These are phyloP conservation scores for Marisa cornuarietis DNA, from an alignment of 1,140 invertebrate species.

Conservation along the genomic window DNA sequence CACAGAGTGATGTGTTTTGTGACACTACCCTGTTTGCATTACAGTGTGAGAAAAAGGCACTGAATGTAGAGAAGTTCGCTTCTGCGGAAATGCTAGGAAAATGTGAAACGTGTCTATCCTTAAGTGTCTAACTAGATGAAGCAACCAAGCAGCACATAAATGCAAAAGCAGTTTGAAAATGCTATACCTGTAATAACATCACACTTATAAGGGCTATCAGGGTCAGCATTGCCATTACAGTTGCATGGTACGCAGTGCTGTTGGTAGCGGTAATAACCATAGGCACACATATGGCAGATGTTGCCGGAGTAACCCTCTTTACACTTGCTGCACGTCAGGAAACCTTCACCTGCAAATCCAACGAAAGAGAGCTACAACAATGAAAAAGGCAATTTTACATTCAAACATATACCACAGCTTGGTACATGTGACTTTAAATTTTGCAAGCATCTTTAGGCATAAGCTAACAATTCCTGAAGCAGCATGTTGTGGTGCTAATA, in stretches of 20 bases:
- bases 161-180: background rate
- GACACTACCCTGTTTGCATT: no score
- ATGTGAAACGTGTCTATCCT: no score
- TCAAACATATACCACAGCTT: no score
- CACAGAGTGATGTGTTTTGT: no score
- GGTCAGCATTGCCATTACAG: constrained; percentile 38
- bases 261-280: constrained; percentile 35
- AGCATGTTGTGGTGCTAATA: no score
- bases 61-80: no score
- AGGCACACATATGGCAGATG: constrained; percentile 47
- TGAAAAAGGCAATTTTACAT: no score
- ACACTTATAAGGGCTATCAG: constrained; percentile 21
- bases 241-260: constrained; percentile 33
- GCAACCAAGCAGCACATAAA: background rate
- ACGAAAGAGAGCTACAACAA: background rate
- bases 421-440: no score
- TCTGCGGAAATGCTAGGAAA: no score
- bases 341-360: constrained; percentile 41
- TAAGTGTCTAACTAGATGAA: background rate
- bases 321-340: constrained; percentile 43
- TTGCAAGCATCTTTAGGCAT: no score
- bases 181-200: constrained; percentile 32
- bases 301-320: constrained; percentile 45
- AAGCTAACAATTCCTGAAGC: no score
- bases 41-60: no score